Conservation (phyloP, 2,113 vertebrate genomes). For the Periophthalmus modestus region DNA sequence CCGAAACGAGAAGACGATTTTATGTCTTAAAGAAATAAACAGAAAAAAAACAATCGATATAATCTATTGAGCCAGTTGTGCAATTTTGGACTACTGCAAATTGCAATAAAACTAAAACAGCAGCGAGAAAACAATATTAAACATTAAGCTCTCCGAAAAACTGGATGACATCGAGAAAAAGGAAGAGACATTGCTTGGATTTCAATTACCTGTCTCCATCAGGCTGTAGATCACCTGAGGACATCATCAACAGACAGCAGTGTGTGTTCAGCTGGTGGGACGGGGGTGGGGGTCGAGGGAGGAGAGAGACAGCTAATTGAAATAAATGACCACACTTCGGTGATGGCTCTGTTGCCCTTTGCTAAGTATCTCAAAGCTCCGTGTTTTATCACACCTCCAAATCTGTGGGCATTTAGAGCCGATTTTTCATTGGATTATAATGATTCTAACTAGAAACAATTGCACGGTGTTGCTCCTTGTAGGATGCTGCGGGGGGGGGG, state of each 20-base stretch:
- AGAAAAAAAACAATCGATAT: background rate
- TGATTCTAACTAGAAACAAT: background rate
- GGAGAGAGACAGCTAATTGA: slow-evolving; percentile 24
- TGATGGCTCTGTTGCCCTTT: slow-evolving; percentile 9
- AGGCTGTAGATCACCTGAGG: slow-evolving; percentile 31
- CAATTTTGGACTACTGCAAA: background rate
- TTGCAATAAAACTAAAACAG: background rate
- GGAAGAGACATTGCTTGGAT: slow-evolving; percentile 23
- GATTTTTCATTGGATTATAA: background rate
- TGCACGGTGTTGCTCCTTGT: background rate
- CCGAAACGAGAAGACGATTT: too few species aligned
- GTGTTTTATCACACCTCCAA: slow-evolving; percentile 22
- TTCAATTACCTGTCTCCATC: slow-evolving; percentile 45
- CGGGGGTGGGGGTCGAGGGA: background rate
- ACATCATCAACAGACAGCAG: background rate
- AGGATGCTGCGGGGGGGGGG: background rate
- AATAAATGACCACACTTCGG: slow-evolving; percentile 30
- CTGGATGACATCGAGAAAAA: slow-evolving; percentile 25
- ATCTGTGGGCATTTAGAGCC: slow-evolving; percentile 15
- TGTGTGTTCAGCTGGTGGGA: slow-evolving; percentile 7
- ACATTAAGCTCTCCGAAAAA: slow-evolving; percentile 8
- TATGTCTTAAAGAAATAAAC: background rate
- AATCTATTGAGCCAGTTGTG: background rate
- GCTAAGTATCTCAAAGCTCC: slow-evolving; percentile 13
- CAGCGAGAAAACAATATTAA: background rate